Evolutionary conservation across 2,888 invertebrate genomes (phyloP), one percentile per base, ranked within the genome.

Genomic region (Erebia ligea): DNA sequence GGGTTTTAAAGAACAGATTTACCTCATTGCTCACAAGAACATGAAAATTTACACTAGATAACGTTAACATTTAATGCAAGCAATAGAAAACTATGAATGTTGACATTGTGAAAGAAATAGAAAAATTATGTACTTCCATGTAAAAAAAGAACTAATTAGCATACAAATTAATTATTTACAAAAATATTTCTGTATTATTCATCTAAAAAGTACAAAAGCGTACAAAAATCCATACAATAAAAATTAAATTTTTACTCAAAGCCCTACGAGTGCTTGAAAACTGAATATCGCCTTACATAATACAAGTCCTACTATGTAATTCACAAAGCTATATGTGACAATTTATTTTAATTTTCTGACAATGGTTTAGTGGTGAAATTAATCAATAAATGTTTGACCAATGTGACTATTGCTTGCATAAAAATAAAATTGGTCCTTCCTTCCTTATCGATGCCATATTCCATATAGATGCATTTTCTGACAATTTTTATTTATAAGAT

Each of bases 401-500:
- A 17, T 52, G 6, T 52, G 52, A 17, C 9, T 54, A 11, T 50
- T 63, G 50, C 63, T 48, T 63, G 63, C 63, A 63, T 63, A 25
- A 42, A 42, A 3, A 45, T 54, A 54, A n/a, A 56, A 13, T 57
- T 21, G 21, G 8, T 25, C 25, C 56, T 57, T 19, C 19, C 10
- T 0, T 56, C 56, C 15, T 25, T 9, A 13, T 48, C n/a, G 8
- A 17, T 48, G 1, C 45, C 10, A 13, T 1, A 17, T 19, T 19
- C 9, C 8, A 3, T 19, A 34, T 0, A 45, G 1, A 62, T 48
- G 15, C 48, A 62, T 62, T 19, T 62, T 62, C 62, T 62, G 48
- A 62, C 56, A 17, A 17, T 17, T 21, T 25, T 25, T 25, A 19
- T 19, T 25, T 4, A 25, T 56, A 2, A 56, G 4, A 21, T 21